phyloP scores from a whole-genome alignment of 2,888 invertebrate genomes.

The Cheilosia vulpina region DNA sequence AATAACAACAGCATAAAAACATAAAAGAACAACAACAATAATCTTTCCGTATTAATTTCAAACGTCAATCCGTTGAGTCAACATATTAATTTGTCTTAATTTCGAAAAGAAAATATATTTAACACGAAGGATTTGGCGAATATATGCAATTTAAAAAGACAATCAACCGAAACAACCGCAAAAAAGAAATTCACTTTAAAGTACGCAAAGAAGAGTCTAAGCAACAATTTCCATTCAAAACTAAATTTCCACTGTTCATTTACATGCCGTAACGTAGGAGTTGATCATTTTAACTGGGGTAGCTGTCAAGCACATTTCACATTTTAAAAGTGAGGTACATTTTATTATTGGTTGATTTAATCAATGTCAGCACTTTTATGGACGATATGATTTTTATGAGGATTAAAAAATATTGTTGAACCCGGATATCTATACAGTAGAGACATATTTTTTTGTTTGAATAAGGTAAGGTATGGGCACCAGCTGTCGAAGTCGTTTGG shows the following conservation, averaged over 20 bases:
- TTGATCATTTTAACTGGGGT: constrained; percentile 22
- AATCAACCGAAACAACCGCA: constrained; percentile 44
- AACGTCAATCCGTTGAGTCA: background rate
- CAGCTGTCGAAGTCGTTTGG: no score
- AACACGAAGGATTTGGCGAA: constrained; percentile 23
- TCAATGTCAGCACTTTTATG: no score
- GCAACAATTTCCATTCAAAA: constrained; percentile 71
- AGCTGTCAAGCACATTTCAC: constrained; percentile 63
- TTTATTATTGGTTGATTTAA: background rate
- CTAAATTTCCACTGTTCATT: constrained; percentile 65
- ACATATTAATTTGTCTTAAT: background rate
- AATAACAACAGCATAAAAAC: background rate
- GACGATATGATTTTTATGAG: no score
- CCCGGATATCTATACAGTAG: no score
- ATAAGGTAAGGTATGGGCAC: no score
- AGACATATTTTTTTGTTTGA: no score
- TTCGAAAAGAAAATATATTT: background rate
- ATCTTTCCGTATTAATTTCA: background rate
- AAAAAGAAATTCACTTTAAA: constrained; percentile 61
- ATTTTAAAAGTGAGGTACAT: constrained; percentile 34
- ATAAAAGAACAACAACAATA: background rate
- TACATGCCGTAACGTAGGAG: constrained; percentile 51
- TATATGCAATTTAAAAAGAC: constrained; percentile 34
- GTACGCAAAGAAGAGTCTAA: constrained; percentile 63
- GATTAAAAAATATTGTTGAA: no score